These are phyloP conservation scores for Simalia tracyae DNA, from an alignment of 2,797 vertebrate genomes.

Conservation along the genomic window DNA sequence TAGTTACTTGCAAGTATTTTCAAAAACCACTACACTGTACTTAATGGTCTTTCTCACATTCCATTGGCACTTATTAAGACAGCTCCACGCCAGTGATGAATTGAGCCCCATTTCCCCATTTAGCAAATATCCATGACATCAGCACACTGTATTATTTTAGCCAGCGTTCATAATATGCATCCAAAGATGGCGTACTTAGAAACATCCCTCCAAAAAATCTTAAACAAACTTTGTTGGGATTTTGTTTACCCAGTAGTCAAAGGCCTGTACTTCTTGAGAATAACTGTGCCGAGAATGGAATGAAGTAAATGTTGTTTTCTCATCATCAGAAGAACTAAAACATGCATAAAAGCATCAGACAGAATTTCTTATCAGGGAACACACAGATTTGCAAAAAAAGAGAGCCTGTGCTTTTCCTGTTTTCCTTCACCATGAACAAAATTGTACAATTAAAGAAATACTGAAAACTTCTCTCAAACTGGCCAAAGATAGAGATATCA, in stretches of 20 bases:
- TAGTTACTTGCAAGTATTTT: constrained; percentile 40
- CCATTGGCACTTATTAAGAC: not conserved
- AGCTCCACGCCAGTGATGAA: not conserved
- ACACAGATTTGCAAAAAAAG: not conserved
- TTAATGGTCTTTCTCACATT: not conserved
- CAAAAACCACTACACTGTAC: constrained; percentile 14
- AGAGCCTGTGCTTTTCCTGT: not conserved
- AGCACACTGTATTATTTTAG: constrained; percentile 4
- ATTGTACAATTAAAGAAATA: not conserved
- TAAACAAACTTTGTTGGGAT: not conserved
- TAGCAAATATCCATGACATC: constrained; percentile 7
- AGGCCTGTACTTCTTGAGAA: not conserved
- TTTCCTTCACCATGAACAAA: not conserved
- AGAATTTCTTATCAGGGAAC: not conserved
- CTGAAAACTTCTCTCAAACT: not conserved
- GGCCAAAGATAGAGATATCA: not conserved
- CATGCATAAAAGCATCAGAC: not conserved
- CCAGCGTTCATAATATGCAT: not conserved
- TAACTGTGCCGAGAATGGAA: not conserved
- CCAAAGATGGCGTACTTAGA: not conserved
- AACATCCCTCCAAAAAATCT: not conserved
- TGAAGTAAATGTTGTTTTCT: not conserved
- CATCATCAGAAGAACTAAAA: not conserved
- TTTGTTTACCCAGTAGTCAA: not conserved
- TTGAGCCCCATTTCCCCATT: not conserved